These are phyloP conservation scores for Archips xylosteana DNA, from an alignment of 2,888 invertebrate species.

Conservation along the genomic window DNA sequence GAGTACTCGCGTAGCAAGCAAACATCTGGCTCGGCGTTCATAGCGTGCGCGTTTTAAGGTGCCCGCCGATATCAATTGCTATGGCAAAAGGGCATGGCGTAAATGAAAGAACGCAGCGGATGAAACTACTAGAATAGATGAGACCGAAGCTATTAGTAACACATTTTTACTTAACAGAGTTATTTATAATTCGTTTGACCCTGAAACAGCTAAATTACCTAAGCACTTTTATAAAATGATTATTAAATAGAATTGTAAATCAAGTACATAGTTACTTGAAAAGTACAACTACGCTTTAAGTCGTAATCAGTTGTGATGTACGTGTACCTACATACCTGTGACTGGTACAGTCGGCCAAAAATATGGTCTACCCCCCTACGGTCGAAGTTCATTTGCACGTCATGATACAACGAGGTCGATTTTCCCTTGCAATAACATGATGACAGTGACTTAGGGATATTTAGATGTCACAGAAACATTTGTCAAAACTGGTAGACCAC, in stretches of 20 bases:
- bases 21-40: conserved; percentile 21
- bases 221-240: neutral
- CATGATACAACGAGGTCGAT: no score
- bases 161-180: neutral
- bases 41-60: conserved; percentile 41
- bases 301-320: neutral
- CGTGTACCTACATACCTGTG: neutral
- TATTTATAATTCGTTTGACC: neutral
- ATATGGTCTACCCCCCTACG: no score
- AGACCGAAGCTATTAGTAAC: neutral
- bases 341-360: no score
- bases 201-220: neutral
- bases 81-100: conserved; percentile 47
- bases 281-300: neutral
- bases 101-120: conserved; percentile 26
- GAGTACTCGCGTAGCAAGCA: neutral
- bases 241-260: neutral
- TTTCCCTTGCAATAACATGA: no score
- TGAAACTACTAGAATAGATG: neutral
- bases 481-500: no score
- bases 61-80: conserved; percentile 62
- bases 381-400: no score
- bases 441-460: no score
- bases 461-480: no score
- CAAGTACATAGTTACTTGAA: neutral